Evolutionary conservation across 2,113 vertebrate species (phyloP), one percentile per base, ranked within the genome.

Genomic region (Lamprologus speciosus): DNA sequence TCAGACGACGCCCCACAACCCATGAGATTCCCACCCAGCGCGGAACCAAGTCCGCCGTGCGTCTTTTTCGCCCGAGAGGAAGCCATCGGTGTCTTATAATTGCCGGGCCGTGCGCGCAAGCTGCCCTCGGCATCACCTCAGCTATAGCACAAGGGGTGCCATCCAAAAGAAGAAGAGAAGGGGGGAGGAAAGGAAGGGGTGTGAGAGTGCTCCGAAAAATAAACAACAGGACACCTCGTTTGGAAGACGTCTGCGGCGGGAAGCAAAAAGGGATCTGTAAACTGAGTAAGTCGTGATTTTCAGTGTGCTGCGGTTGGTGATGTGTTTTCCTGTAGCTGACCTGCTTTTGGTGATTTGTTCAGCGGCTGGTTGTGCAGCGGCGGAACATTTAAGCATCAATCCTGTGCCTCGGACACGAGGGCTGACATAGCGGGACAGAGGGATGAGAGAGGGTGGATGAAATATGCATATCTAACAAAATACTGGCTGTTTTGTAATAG

Each of bases 201-300:
- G 79, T 84, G 6, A 81, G 88, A 85, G 73, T 47, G 63, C 68
- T 87, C 81, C 55, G 80, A 89, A 78, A 94, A 89, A 92, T 88
- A 93, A 93, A 94, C 90, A 93, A 88, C 85, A 68, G 87, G 90
- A 91, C 87, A 88, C 58, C 83, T 70, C 57, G 84, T 88, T 82
- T 87, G 91, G 87, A 87, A 89, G 88, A 92, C 88, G 85, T 92
- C 92, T 8, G 92, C 80, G 88, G 89, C 93, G 88, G 87, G 93
- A 90, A 91, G 86, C 51, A 86, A 91, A 65, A 88, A 13, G 87
- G 53, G 85, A 93, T 91, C 93, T 82, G 85, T 85, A 85, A 58
- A 47, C 83, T 86, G 95, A 95, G 95, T 95, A 93, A 94, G 94
- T 95, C 82, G 80, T 84, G 87, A 85, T 93, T 92, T 47, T 12